Evolutionary conservation across 1,140 invertebrate species (phyloP).

Genomic region (Antheraea pernyi): DNA sequence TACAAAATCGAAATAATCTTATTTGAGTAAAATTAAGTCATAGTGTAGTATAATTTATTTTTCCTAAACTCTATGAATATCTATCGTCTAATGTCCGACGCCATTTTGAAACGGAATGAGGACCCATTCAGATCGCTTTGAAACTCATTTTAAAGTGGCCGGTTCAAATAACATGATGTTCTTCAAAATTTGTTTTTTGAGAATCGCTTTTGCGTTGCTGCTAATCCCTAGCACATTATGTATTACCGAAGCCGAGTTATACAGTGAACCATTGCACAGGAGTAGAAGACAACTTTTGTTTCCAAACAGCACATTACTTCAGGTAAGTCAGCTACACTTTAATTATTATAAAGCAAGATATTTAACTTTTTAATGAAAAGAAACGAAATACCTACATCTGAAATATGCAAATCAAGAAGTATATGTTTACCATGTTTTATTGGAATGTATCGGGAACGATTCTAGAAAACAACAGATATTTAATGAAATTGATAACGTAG

Average conservation of each 20-base stretch:
- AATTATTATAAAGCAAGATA: background rate
- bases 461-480: too few species aligned
- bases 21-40: too few species aligned
- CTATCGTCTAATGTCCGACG: constrained; percentile 4
- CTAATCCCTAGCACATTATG: constrained; percentile 2
- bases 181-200: constrained; percentile 12
- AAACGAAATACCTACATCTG: too few species aligned
- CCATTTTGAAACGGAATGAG: constrained; percentile 12
- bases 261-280: constrained; percentile 36
- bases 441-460: too few species aligned
- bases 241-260: constrained; percentile 21
- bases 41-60: too few species aligned
- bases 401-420: too few species aligned
- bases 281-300: constrained; percentile 61
- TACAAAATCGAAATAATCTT: too few species aligned
- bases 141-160: constrained; percentile 12
- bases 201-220: constrained; percentile 12
- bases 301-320: constrained; percentile 61
- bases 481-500: too few species aligned
- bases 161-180: constrained; percentile 28
- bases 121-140: background rate
- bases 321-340: constrained; percentile 43
- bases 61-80: constrained; percentile 10
- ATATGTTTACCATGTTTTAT: too few species aligned
- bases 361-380: background rate